Evolutionary conservation across 2,797 vertebrate genomes (phyloP), one percentile per base, ranked within the genome.

Genomic region (Pseudomugil gertrudae): DNA sequence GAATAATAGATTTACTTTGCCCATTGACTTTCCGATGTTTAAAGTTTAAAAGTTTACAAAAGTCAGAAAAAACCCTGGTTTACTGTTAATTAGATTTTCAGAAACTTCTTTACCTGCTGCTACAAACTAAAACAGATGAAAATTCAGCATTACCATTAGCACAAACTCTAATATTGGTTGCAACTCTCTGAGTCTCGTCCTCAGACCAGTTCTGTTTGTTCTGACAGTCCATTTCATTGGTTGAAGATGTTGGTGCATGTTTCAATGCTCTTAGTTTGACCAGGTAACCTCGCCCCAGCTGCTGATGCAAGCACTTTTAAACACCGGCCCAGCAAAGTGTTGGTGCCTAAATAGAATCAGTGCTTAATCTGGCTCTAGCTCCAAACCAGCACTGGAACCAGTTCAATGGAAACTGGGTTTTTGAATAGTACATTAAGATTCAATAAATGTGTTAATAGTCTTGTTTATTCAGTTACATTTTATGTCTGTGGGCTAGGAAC

Each of bases 361-460:
- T n/a, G n/a, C n/a, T n/a, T n/a, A n/a, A n/a, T n/a, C n/a, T n/a
- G n/a, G n/a, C n/a, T n/a, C n/a, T n/a, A n/a, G n/a, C n/a, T n/a
- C n/a, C n/a, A n/a, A n/a, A n/a, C n/a, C n/a, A n/a, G n/a, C n/a
- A n/a, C n/a, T n/a, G n/a, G n/a, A n/a, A n/a, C n/a, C n/a, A n/a
- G n/a, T n/a, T n/a, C n/a, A n/a, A n/a, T n/a, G n/a, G n/a, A n/a
- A n/a, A n/a, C n/a, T n/a, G n/a, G 6, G 6, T 6, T 6, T 69
- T 50, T 58, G 66, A 79, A 57, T n/a, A 54, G 53, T 57, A 68
- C 60, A 63, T 32, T 2, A 13, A 74, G 67, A 40, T 67, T 63
- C 61, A 73, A 54, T 75, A 57, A 65, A 72, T 40, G 67, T 81
- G 63, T 77, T 78, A 61, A 74, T 58, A 81, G 80, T 81, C 53